Base-by-base conservation (phyloP, 1,140 invertebrate genomes). In the Pygmarrhopalites habei region DNA sequence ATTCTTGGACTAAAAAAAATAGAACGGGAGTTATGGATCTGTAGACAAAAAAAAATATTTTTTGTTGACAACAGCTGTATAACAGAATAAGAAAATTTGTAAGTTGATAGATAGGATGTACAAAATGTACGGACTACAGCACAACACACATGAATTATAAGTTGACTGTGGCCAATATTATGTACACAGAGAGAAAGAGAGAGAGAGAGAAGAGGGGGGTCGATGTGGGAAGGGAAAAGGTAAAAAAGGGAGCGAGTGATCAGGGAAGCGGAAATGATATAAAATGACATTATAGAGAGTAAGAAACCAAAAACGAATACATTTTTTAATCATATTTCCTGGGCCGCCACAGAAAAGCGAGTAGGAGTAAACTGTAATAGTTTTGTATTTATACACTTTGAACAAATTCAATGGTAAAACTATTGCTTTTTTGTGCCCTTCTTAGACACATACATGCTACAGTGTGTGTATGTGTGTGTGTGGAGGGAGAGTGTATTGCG, bases 201-300 rank as follows among this genome's bases (percentile, higher is more conserved):
- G 19, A 47, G 17, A 19, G 17, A 46, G 30, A 46, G 57, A 28
- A 58, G 15, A 7, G 21, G 26, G 32, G 23, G 35, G 5, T 35
- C 5, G 17, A 46, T 26, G 25, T 12, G 44, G 23, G 35, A 28
- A 60, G 7, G n/a, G n/a, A n/a, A 23, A 25, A 26, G 17, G 23
- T 12, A 30, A 30, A 51, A 30, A 30, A 51, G 15, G 7, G 19
- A 30, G 35, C 14, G 46, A 30, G 46, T 43, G 55, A 63, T 67
- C 65, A 67, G 7, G 53, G 58, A 30, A 64, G 61, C 62, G 66
- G 66, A 67, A 67, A 61, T 64, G 58, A 67, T 64, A 64, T 28
- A 64, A 67, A 67, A 60, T 67, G 66, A 67, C 66, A 64, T 61
- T 63, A 58, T 43, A 44, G 25, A 5, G 55, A 39, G n/a, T n/a